Base-by-base conservation (phyloP, 2,888 invertebrate genomes). In the Tachina grossa region DNA sequence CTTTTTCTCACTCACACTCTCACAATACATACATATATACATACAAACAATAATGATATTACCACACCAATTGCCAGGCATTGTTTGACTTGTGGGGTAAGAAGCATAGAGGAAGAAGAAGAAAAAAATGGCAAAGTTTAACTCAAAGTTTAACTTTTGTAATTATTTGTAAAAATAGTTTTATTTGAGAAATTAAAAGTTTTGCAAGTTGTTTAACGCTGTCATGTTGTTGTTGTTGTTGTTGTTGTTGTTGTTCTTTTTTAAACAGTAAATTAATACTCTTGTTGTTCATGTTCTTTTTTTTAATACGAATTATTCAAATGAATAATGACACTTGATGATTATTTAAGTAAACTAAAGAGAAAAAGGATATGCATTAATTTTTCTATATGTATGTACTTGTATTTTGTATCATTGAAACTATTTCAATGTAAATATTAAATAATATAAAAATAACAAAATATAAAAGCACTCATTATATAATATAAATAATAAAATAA, bases 141-240 rank as follows among this genome's bases (percentile, higher is more conserved):
- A 68, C 68, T 47, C 61, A 72, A 77, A 76, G 51, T 78, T 84
- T 49, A 86, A 79, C 82, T 82, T 84, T 76, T 74, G 75, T 82
- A 76, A 84, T 84, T 84, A 84, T 87, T 87, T 84, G 79, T 74
- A 79, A 84, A 84, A 87, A 82, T 71, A 76, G 82, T 82, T 84
- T 79, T 79, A 74, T 87, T 79, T 79, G 69, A 78, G 74, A 86
- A 84, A 79, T 84, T 83, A 79, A 84, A 81, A 86, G 77, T 84
- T 83, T 84, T 81, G 43, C 77, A 71, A 39, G 19, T 63, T 63
- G 14, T 59, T 74, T 71, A 65, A 47, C 41, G 22, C 13, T 72
- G 59, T 2, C 19, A 47, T 39, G 72, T 68, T 59, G 49, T 79
- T 74, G 39, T 9, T 68, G 31, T n/a, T 13, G 2, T 22, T 39